Conservation (phyloP, 1,140 invertebrate genomes). For the Aphidius ervi region DNA sequence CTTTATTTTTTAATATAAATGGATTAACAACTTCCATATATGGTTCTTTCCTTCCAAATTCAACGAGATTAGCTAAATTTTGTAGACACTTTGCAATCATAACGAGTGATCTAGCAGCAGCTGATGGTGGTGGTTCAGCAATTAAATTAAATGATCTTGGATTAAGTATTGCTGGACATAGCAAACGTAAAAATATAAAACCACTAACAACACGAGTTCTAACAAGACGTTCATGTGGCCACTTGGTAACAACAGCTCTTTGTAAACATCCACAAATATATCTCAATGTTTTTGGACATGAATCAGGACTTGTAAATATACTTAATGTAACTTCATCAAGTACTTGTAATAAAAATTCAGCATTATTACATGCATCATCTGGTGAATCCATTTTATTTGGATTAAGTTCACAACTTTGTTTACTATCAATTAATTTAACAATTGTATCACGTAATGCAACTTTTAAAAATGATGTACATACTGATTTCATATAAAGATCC, state of each 20-base stretch:
- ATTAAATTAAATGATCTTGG: slow-evolving; percentile 92
- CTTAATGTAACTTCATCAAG: slow-evolving; percentile 76
- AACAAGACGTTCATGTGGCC: slow-evolving; percentile 89
- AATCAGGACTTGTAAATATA: slow-evolving; percentile 89
- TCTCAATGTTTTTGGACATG: slow-evolving; percentile 83
- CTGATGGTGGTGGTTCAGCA: slow-evolving; percentile 80
- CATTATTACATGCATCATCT: slow-evolving; percentile 90
- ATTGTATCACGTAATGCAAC: slow-evolving; percentile 87
- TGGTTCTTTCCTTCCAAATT: slow-evolving; percentile 93
- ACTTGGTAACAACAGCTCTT: slow-evolving; percentile 81
- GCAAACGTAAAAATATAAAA: slow-evolving; percentile 91
- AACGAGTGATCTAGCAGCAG: slow-evolving; percentile 78
- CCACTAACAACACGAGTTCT: slow-evolving; percentile 90
- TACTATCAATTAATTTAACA: slow-evolving; percentile 84
- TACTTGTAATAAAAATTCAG: slow-evolving; percentile 86
- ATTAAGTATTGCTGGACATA: slow-evolving; percentile 95
- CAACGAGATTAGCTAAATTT: slow-evolving; percentile 92
- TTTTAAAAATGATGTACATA: slow-evolving; percentile 59
- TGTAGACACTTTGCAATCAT: slow-evolving; percentile 96
- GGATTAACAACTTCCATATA: slow-evolving; percentile 99
- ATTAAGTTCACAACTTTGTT: slow-evolving; percentile 94
- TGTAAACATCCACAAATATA: slow-evolving; percentile 92
- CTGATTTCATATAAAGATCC: slow-evolving; percentile 94
- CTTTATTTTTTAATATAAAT: slow-evolving; percentile 95
- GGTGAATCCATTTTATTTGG: slow-evolving; percentile 93